Percentiles rank a stretch among this genome's conserved stretches.
Conservation (phyloP, 2,113 vertebrate genomes). For the Gorilla gorilla region DNA sequence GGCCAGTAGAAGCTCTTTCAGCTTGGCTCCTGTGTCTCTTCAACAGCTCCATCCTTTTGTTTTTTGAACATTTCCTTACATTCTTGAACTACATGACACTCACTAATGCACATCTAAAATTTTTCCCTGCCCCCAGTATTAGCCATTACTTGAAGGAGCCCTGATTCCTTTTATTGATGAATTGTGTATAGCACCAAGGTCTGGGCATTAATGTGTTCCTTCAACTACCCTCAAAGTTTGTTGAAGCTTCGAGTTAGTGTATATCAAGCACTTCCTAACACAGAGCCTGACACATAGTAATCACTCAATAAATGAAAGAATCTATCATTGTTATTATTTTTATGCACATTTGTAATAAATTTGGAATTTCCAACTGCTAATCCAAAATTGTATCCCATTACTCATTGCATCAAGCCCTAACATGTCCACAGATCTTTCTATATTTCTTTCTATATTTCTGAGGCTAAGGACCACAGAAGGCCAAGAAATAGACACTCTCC, state of each 20-base stretch:
- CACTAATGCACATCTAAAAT: not conserved
- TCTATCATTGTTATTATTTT: not conserved
- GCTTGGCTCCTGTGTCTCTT: not conserved
- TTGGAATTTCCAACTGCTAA: conserved; percentile 25
- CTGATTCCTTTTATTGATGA: not conserved
- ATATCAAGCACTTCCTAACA: not conserved
- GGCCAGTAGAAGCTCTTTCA: not conserved
- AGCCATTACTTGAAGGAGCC: not conserved
- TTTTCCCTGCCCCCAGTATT: not conserved
- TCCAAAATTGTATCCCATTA: conserved; percentile 11
- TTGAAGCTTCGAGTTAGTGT: not conserved
- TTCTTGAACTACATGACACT: not conserved
- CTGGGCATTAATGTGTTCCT: not conserved
- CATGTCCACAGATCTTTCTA: not conserved
- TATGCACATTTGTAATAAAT: conserved; percentile 20
- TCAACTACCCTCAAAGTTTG: not conserved
- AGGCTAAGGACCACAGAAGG: not conserved
- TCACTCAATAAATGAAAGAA: not conserved
- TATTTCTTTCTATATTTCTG: conserved; percentile 46
- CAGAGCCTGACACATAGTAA: not conserved
- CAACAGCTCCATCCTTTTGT: not conserved
- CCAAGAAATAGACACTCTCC: not conserved
- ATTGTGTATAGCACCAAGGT: not conserved
- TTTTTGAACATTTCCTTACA: not conserved
- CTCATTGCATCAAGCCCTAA: not conserved